phyloP scores from a whole-genome alignment of 2,888 invertebrate genomes.

The Xestia c-nigrum region DNA sequence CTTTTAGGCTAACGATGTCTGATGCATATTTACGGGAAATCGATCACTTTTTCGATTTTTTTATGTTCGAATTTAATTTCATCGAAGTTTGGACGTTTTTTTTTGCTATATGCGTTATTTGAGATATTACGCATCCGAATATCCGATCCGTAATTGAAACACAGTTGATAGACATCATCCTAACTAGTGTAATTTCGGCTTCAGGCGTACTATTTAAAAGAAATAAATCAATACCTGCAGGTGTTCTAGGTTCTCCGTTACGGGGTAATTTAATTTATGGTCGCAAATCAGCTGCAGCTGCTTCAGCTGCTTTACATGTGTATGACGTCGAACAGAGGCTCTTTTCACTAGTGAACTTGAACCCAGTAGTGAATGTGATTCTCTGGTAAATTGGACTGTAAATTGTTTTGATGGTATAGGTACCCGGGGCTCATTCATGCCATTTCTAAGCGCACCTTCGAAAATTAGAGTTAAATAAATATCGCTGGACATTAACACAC shows the following conservation, averaged over 20 bases:
- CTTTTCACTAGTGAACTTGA: constrained; percentile 18
- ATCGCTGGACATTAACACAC: too few species aligned
- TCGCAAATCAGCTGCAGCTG: background rate
- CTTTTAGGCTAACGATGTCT: constrained; percentile 3
- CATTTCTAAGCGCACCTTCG: constrained; percentile 10
- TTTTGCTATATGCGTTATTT: too few species aligned
- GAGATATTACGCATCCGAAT: too few species aligned
- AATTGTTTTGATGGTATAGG: constrained; percentile 25
- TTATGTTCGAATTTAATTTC: too few species aligned
- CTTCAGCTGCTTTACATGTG: too few species aligned
- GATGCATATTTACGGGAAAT: background rate
- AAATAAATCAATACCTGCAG: background rate
- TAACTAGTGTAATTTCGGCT: too few species aligned
- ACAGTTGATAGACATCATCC: too few species aligned
- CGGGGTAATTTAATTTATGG: background rate
- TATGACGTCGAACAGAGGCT: constrained; percentile 26
- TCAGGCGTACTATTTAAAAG: too few species aligned
- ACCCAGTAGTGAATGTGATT: background rate
- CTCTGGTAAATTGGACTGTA: constrained; percentile 1
- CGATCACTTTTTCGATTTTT: too few species aligned
- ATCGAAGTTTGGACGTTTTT: too few species aligned
- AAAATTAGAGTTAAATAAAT: constrained; percentile 4
- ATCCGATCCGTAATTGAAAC: background rate
- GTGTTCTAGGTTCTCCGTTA: background rate
- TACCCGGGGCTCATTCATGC: background rate